Evolutionary conservation across 2,888 invertebrate genomes (phyloP), one percentile per base, ranked within the genome.

Genomic region (Terebella lapidaria): DNA sequence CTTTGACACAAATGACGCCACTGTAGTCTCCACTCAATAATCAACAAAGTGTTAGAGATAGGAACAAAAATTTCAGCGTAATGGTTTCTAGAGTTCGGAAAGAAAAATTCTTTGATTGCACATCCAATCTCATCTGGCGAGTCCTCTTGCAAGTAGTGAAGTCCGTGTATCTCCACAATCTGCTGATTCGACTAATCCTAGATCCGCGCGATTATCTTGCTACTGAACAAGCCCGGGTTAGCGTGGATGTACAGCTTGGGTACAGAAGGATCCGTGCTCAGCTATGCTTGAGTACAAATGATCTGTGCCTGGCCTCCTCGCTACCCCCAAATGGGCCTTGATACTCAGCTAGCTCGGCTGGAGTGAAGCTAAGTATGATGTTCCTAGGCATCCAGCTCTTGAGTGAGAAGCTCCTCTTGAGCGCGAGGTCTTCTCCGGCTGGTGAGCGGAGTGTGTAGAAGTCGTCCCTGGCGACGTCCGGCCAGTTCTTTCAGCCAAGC

Each of bases 371-470:
- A n/a, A n/a, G n/a, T n/a, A n/a, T n/a, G n/a, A n/a, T n/a, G n/a
- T n/a, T n/a, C n/a, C n/a, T n/a, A n/a, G n/a, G n/a, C n/a, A n/a
- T n/a, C n/a, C n/a, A n/a, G n/a, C n/a, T n/a, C n/a, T n/a, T n/a
- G n/a, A n/a, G n/a, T n/a, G n/a, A n/a, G n/a, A n/a, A n/a, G n/a
- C n/a, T 62, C 30, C 59, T 62, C 51, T 62, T 15, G 5, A 55
- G 55, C 30, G 42, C 22, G 5, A 29, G 5, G 5, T 55, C 42
- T 46, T 62, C 62, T 1, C 63, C 63, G 29, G 55, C 60, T 1
- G 47, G 46, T 18, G 63, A 61, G 2, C 63, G 27, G n/a, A 63
- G 24, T 1, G 57, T 55, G 53, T 62, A 54, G 30, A 62, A 62
- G 2, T 54, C 4, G 3, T 54, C 22, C 18, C 35, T n/a, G 5